Evolutionary conservation across 2,797 vertebrate species (phyloP).

Genomic region (Cyclopterus lumpus): DNA sequence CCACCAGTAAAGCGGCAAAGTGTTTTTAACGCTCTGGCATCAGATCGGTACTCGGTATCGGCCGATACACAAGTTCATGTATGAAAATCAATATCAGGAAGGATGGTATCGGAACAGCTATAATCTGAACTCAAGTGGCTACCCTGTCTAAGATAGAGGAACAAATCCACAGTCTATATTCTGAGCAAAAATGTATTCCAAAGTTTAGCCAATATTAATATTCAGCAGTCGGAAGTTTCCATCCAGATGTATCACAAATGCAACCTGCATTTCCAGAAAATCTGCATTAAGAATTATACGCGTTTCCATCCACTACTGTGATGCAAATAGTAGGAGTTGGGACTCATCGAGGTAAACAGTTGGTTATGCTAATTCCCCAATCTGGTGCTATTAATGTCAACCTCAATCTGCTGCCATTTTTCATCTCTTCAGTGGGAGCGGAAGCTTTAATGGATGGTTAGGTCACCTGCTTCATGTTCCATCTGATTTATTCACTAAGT

Average conservation of each 20-base stretch:
- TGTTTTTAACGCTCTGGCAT: neutral
- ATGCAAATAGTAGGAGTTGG: neutral
- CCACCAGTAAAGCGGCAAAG: neutral
- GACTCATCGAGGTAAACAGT: neutral
- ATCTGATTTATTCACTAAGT: neutral
- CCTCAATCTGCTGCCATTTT: neutral
- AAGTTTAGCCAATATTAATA: neutral
- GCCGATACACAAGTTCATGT: neutral
- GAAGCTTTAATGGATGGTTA: neutral
- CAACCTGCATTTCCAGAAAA: neutral
- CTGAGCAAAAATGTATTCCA: conserved; percentile 8
- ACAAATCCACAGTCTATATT: neutral
- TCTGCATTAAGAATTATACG: neutral
- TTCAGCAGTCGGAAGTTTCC: neutral
- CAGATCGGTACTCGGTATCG: neutral
- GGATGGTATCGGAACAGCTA: neutral
- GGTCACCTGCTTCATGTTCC: neutral
- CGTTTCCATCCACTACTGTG: neutral
- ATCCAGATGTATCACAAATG: neutral
- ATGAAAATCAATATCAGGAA: neutral
- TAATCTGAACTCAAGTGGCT: neutral
- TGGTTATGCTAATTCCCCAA: neutral
- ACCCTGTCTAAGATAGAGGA: neutral
- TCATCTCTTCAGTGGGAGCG: neutral
- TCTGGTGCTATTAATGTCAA: neutral